Percentiles rank a stretch among this genome's conserved stretches.
Conservation (phyloP, 2,113 vertebrate genomes). For the Formicarius rufipectus region DNA sequence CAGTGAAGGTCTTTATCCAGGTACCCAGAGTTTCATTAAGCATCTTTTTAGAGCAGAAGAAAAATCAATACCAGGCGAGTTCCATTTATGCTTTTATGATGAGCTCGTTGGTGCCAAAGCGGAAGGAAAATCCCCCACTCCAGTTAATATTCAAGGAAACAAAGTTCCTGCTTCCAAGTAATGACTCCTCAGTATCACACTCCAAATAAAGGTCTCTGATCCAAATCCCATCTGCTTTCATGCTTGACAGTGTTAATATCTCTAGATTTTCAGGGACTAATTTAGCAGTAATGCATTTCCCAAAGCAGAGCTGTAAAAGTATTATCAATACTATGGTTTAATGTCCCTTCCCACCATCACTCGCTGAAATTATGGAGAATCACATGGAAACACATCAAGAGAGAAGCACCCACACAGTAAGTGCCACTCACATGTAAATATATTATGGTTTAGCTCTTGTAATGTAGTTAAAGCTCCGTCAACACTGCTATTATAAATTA, state of each 20-base stretch:
- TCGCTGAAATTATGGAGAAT: not conserved
- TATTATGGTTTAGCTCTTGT: conserved; percentile 7
- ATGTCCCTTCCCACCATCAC: conserved; percentile 31
- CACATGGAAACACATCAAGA: conserved; percentile 24
- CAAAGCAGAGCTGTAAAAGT: conserved; percentile 45
- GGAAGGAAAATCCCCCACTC: conserved; percentile 50
- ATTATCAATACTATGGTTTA: conserved; percentile 15
- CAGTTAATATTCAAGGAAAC: conserved; percentile 49
- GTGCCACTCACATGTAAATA: conserved; percentile 42
- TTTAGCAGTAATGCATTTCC: conserved; percentile 60
- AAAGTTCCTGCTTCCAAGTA: conserved; percentile 61
- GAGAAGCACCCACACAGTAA: conserved; percentile 36
- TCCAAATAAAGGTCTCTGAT: conserved; percentile 69
- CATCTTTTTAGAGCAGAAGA: conserved; percentile 23
- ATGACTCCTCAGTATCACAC: conserved; percentile 55
- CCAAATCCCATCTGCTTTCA: conserved; percentile 68
- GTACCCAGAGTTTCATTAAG: conserved; percentile 43
- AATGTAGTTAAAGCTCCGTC: conserved; percentile 36
- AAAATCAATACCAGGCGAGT: conserved; percentile 35
- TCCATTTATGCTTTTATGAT: conserved; percentile 26
- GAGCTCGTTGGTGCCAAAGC: not conserved
- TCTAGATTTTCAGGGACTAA: conserved; percentile 55
- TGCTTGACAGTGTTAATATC: conserved; percentile 58
- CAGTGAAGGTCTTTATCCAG: conserved; percentile 13
- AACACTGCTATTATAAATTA: conserved; percentile 59